A percentile compares a stretch with the other conserved stretches of the same genome.
Conservation (phyloP, 2,888 invertebrate genomes). For the Dyspetes luteomarginatus region DNA sequence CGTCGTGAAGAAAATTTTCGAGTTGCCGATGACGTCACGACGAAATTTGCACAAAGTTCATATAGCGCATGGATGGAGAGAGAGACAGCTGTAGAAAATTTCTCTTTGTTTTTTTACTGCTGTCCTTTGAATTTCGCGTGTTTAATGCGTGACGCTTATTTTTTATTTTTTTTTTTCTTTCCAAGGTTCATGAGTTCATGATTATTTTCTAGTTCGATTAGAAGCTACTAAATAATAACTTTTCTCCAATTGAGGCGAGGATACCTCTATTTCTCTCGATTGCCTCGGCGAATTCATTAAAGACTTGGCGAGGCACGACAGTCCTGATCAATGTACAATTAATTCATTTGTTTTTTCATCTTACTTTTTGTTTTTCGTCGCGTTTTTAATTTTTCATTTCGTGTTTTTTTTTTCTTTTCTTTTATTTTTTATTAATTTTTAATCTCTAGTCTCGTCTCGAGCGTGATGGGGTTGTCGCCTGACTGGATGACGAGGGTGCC, state of each 20-base stretch:
- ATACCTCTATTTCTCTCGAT: neutral
- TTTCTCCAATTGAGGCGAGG: constrained; percentile 68
- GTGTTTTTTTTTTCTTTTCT: constrained; percentile 30
- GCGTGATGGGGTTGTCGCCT: constrained; percentile 74
- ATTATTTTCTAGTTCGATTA: constrained; percentile 72
- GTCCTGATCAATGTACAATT: constrained; percentile 68
- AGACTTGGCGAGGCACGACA: constrained; percentile 58
- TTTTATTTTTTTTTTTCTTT: constrained; percentile 38
- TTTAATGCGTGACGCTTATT: constrained; percentile 29
- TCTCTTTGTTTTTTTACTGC: neutral
- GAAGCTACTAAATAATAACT: constrained; percentile 77
- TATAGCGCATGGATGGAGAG: constrained; percentile 25
- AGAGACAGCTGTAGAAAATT: neutral
- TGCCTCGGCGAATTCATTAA: constrained; percentile 32
- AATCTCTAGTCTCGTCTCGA: constrained; percentile 71
- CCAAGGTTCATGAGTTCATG: constrained; percentile 56
- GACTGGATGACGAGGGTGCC: constrained; percentile 68
- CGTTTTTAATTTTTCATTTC: constrained; percentile 39
- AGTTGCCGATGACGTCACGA: neutral
- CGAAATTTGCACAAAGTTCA: constrained; percentile 11
- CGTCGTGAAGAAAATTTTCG: constrained; percentile 66
- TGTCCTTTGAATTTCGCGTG: neutral
- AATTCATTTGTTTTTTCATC: constrained; percentile 45
- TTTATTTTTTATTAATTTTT: too few relatives aligned
- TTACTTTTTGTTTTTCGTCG: constrained; percentile 25